Percentiles rank a stretch among this genome's conserved stretches.
phyloP scores from a whole-genome alignment of 53 echinoderm and acorn worm genomes.

The Paracentrotus lividus region DNA sequence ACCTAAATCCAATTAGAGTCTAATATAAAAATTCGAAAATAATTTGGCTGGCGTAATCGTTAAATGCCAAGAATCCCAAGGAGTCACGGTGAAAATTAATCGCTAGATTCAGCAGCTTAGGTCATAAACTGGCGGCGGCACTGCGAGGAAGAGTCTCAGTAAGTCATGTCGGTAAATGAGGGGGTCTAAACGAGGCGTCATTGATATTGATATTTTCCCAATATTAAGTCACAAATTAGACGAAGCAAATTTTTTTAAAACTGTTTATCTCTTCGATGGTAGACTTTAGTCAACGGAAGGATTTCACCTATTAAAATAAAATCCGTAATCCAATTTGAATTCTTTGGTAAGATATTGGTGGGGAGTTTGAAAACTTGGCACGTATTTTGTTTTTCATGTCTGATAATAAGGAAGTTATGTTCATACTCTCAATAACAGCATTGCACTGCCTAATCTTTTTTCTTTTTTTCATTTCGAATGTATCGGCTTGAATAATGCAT shows the following conservation, averaged over 20 bases:
- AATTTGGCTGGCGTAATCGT: neutral
- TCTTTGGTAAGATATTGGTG: neutral
- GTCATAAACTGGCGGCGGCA: constrained; percentile 52
- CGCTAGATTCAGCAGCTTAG: neutral
- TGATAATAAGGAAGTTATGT: neutral
- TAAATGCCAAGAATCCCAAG: neutral
- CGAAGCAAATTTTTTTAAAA: neutral
- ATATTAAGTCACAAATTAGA: neutral
- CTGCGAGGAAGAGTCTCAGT: neutral
- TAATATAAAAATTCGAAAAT: neutral
- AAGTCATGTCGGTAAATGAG: neutral
- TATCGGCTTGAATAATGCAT: too few relatives aligned
- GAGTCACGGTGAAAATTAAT: constrained; percentile 23
- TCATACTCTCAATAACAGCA: neutral
- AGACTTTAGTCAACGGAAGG: neutral
- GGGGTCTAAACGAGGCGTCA: neutral
- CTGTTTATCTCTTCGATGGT: neutral
- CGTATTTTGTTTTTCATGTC: neutral
- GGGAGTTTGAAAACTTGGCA: neutral
- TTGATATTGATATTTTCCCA: neutral
- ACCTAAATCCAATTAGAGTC: neutral
- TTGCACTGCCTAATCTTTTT: too few relatives aligned
- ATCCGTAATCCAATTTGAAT: neutral
- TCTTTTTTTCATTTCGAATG: too few relatives aligned
- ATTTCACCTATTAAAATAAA: neutral